phyloP scores from a whole-genome alignment of 2,888 invertebrate genomes.

The Drosophila subsilvestris region DNA sequence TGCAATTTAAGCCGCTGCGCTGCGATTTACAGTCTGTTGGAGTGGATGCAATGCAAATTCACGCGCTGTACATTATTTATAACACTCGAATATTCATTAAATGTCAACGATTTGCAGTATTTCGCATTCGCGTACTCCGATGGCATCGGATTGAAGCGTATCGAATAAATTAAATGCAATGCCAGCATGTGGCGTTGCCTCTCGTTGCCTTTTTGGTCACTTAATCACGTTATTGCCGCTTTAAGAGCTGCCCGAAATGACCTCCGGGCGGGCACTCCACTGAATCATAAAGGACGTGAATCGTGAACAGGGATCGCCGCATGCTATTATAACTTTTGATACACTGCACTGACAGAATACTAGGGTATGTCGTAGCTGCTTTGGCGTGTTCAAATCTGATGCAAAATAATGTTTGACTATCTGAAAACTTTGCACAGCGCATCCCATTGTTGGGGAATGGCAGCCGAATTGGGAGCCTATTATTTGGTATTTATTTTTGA shows the following conservation, averaged over 20 bases:
- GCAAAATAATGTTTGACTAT: no score
- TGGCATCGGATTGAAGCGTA: slow-evolving; percentile 17
- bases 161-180: slow-evolving; percentile 75
- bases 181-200: slow-evolving; percentile 58
- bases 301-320: background rate
- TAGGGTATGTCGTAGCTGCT: no score
- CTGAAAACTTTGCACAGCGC: no score
- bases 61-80: slow-evolving; percentile 48
- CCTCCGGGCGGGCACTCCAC: background rate
- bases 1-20: slow-evolving; percentile 25
- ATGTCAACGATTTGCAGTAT: slow-evolving; percentile 46
- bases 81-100: slow-evolving; percentile 70
- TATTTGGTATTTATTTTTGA: slow-evolving; percentile 12
- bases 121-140: background rate
- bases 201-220: slow-evolving; percentile 47
- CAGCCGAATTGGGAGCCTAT: background rate
- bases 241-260: slow-evolving; percentile 26
- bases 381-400: no score
- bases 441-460: no score
- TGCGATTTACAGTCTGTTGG: slow-evolving; percentile 1
- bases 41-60: slow-evolving; percentile 28
- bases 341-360: background rate
- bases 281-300: background rate
- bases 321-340: background rate
- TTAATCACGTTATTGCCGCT: slow-evolving; percentile 69